Conservation (phyloP, 1,140 invertebrate species). For the Drosophila yakuba region DNA sequence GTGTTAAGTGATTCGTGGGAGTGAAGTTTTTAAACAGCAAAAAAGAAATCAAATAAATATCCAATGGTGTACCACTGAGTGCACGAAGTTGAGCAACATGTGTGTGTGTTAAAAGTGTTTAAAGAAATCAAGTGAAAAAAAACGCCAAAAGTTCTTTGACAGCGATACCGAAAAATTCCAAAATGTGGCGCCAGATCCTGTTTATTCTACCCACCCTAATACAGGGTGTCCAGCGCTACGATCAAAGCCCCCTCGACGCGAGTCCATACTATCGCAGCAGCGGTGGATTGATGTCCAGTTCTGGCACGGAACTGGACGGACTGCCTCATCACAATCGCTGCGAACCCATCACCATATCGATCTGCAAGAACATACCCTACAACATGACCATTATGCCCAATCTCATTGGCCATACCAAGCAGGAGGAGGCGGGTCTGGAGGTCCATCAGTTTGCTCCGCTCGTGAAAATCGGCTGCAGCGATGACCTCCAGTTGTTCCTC, state of each 20-base stretch:
- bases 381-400: conserved; percentile 99
- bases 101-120: conserved; percentile 13
- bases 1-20: conserved; percentile 35
- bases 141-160: conserved; percentile 2
- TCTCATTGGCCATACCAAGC: conserved; percentile 95
- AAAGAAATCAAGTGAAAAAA: neutral
- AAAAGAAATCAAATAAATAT: neutral
- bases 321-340: conserved; percentile 90
- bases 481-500: conserved; percentile 97
- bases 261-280: conserved; percentile 75
- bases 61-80: conserved; percentile 9
- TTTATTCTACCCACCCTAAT: conserved; percentile 38
- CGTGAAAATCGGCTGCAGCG: conserved; percentile 98
- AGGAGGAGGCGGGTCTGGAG: conserved; percentile 97
- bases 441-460: conserved; percentile 97
- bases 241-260: conserved; percentile 66
- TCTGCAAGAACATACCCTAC: conserved; percentile 96
- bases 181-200: conserved; percentile 56
- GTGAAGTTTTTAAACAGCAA: conserved; percentile 14
- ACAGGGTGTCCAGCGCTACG: conserved; percentile 60
- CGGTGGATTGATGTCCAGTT: conserved; percentile 45
- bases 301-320: conserved; percentile 57
- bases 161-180: conserved; percentile 2
- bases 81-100: conserved; percentile 17
- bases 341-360: conserved; percentile 95